These are phyloP conservation scores for Hyperoplus immaculatus DNA, from an alignment of 2,797 vertebrate genomes.

Conservation along the genomic window DNA sequence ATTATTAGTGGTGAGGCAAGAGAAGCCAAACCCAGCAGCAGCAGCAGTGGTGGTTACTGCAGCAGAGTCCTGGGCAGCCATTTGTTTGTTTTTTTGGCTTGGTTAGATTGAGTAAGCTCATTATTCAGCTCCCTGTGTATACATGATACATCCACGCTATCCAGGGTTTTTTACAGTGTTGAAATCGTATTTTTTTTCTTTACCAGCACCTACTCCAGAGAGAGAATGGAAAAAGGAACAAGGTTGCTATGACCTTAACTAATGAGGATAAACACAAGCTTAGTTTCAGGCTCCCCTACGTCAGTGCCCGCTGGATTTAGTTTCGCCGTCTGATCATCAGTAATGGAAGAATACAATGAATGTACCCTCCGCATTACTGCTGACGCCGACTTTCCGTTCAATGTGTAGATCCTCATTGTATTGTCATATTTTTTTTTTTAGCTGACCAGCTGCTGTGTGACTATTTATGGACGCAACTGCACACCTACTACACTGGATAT, in stretches of 20 bases:
- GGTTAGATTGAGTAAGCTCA: background rate
- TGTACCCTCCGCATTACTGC: background rate
- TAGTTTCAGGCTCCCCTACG: conserved; percentile 1
- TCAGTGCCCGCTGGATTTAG: conserved; percentile 9
- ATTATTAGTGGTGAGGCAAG: conserved; percentile 36
- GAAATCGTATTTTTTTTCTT: background rate
- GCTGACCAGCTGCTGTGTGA: background rate
- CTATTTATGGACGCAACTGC: background rate
- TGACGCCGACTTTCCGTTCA: background rate
- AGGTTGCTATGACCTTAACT: background rate
- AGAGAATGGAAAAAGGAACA: background rate
- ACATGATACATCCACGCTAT: background rate
- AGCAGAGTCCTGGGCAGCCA: background rate
- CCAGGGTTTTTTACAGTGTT: conserved; percentile 1
- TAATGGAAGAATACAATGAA: background rate
- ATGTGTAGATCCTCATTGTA: background rate
- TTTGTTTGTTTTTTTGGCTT: conserved; percentile 2
- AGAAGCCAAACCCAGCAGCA: conserved; percentile 35
- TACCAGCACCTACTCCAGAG: background rate
- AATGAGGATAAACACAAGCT: conserved; percentile 3
- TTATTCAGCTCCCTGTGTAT: background rate
- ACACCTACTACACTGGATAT: background rate
- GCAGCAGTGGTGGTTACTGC: background rate
- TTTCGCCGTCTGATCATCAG: background rate
- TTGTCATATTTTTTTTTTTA: background rate